Conservation (phyloP, 64 coral and sea anemone genomes). For the Dendrophyllia cribrosa region DNA sequence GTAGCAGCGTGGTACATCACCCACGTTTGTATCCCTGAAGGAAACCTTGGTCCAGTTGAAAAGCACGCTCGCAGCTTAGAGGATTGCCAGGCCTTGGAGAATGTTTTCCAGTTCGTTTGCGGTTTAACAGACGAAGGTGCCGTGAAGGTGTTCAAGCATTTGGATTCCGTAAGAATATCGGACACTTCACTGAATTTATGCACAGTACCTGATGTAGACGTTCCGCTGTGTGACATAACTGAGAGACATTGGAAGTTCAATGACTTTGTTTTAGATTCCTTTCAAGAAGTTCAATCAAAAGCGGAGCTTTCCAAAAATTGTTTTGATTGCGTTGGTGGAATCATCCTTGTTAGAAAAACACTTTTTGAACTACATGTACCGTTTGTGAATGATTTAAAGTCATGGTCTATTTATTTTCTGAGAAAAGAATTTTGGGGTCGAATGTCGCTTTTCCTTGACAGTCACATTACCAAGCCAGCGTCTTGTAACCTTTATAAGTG, state of each 20-base stretch:
- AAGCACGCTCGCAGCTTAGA: neutral
- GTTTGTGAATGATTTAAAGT: too few species aligned
- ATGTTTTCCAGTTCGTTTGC: constrained; percentile 25
- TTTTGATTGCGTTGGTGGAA: neutral
- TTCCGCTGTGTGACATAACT: neutral
- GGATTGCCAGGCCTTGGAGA: neutral
- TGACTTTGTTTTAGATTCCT: neutral
- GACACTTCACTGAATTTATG: neutral
- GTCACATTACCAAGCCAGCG: too few species aligned
- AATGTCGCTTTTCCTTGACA: neutral
- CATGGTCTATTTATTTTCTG: neutral
- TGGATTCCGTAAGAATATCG: neutral
- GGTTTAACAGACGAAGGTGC: neutral
- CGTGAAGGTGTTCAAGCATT: constrained; percentile 1
- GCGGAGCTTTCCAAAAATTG: neutral
- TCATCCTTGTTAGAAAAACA: neutral
- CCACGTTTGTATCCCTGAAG: neutral
- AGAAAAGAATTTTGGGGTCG: too few species aligned
- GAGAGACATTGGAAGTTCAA: neutral
- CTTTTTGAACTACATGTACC: neutral
- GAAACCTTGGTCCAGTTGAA: neutral
- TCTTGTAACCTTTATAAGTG: neutral
- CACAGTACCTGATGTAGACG: neutral
- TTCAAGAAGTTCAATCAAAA: neutral
- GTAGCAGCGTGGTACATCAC: constrained; percentile 22